phyloP scores from a whole-genome alignment of 2,797 vertebrate species.

The Anguilla obscura region DNA sequence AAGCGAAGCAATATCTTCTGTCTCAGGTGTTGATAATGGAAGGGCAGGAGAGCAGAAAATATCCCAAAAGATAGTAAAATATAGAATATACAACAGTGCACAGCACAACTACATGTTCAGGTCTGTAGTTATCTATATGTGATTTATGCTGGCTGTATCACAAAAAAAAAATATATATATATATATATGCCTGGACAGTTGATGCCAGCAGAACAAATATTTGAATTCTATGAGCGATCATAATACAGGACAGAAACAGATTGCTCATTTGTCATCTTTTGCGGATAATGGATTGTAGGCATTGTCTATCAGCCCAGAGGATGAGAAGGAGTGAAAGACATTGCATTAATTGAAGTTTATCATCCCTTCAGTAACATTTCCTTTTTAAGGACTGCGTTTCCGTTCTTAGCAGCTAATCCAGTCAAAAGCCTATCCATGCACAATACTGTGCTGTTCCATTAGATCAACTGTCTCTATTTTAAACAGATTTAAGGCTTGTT shows the following conservation, averaged over 20 bases:
- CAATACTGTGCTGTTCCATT: neutral
- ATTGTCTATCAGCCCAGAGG: neutral
- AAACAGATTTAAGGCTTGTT: neutral
- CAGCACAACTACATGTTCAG: neutral
- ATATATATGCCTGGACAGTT: neutral
- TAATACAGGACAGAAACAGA: slow-evolving; percentile 2
- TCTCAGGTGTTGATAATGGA: neutral
- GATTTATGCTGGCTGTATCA: neutral
- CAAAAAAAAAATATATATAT: neutral
- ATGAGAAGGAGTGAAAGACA: neutral
- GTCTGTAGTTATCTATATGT: neutral
- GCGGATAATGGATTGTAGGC: neutral
- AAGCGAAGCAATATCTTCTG: neutral
- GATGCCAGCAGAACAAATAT: neutral
- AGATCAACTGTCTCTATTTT: neutral
- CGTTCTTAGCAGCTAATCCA: neutral
- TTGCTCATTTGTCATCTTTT: slow-evolving; percentile 1
- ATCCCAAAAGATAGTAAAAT: neutral
- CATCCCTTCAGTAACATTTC: slow-evolving; percentile 5
- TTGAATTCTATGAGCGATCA: neutral
- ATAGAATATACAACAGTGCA: neutral
- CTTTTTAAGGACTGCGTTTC: neutral
- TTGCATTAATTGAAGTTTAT: neutral
- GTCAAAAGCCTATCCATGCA: neutral
- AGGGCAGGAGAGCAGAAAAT: slow-evolving; percentile 2